Conservation (phyloP, 2,888 invertebrate species). For the Latheticus oryzae region DNA sequence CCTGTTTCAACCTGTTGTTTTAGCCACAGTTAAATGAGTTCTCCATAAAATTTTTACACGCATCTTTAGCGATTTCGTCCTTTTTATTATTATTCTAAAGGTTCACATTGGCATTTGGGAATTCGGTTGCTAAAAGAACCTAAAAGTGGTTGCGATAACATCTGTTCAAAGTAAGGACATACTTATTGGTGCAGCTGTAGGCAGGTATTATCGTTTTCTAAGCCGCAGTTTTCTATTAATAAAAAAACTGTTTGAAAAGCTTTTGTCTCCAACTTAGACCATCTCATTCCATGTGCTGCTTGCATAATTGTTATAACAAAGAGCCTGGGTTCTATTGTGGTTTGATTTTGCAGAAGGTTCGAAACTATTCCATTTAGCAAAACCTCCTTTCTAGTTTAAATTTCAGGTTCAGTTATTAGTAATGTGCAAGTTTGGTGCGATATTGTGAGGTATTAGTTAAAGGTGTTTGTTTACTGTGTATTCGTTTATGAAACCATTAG, state of each 20-base stretch:
- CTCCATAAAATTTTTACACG: too few relatives aligned
- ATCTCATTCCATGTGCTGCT: slow-evolving; percentile 2
- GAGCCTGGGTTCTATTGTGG: slow-evolving; percentile 19
- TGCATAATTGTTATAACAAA: slow-evolving; percentile 14
- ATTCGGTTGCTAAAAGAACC: slow-evolving; percentile 4
- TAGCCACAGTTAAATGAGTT: slow-evolving; percentile 7
- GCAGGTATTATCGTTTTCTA: slow-evolving; percentile 13
- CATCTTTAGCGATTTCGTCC: too few relatives aligned
- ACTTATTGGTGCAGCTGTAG: slow-evolving; percentile 11
- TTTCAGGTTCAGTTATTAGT: slow-evolving; percentile 24
- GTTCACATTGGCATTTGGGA: not conserved
- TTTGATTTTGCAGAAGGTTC: slow-evolving; percentile 20
- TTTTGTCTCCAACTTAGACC: slow-evolving; percentile 4
- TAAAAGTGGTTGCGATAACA: slow-evolving; percentile 7
- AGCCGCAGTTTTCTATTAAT: slow-evolving; percentile 16
- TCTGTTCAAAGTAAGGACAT: slow-evolving; percentile 10
- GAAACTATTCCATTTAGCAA: slow-evolving; percentile 29
- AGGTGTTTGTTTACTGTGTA: slow-evolving; percentile 13
- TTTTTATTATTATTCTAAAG: slow-evolving; percentile 2
- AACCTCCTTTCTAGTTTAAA: slow-evolving; percentile 15
- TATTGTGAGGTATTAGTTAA: slow-evolving; percentile 7
- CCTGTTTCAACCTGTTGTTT: slow-evolving; percentile 17
- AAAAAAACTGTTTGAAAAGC: slow-evolving; percentile 13
- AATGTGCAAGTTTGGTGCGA: slow-evolving; percentile 7
- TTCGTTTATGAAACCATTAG: slow-evolving; percentile 12